phyloP scores from a whole-genome alignment of 2,113 vertebrate genomes.

The Misgurnus mizolepis region DNA sequence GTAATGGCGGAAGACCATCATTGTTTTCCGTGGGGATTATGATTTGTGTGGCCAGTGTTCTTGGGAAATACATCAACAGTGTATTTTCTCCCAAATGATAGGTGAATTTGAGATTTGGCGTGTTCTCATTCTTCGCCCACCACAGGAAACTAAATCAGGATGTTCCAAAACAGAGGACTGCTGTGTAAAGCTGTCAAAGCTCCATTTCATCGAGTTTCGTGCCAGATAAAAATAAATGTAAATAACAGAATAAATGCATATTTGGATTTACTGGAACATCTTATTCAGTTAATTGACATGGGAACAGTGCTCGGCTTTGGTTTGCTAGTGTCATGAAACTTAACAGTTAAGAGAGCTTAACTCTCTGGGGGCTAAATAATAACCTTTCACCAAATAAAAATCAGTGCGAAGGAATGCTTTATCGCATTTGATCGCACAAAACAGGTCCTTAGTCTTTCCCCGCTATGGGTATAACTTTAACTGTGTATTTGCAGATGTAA shows the following conservation, averaged over 20 bases:
- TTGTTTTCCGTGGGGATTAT: constrained; percentile 26
- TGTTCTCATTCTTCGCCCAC: constrained; percentile 33
- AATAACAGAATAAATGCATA: constrained; percentile 11
- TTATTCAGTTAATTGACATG: constrained; percentile 1
- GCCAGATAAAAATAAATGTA: neutral
- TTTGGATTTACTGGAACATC: constrained; percentile 22
- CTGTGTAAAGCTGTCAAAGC: constrained; percentile 11
- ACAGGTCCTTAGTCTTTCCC: constrained; percentile 21
- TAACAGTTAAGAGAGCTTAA: neutral
- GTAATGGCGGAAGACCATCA: constrained; percentile 45
- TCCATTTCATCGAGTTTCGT: neutral
- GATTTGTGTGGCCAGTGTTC: constrained; percentile 44
- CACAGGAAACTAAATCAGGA: constrained; percentile 51
- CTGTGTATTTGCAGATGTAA: constrained; percentile 27
- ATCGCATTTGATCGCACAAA: neutral
- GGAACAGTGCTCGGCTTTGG: neutral
- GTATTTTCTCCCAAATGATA: constrained; percentile 38
- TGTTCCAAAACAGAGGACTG: constrained; percentile 14
- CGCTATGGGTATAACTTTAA: constrained; percentile 26
- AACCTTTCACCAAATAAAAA: constrained; percentile 15
- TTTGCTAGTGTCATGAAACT: neutral
- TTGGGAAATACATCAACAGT: constrained; percentile 45
- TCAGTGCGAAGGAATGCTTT: constrained; percentile 12
- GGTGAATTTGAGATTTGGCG: constrained; percentile 55
- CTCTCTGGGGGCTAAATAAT: constrained; percentile 34